Base-by-base conservation (phyloP, 2,797 vertebrate genomes). In the Sebastes goodei region DNA sequence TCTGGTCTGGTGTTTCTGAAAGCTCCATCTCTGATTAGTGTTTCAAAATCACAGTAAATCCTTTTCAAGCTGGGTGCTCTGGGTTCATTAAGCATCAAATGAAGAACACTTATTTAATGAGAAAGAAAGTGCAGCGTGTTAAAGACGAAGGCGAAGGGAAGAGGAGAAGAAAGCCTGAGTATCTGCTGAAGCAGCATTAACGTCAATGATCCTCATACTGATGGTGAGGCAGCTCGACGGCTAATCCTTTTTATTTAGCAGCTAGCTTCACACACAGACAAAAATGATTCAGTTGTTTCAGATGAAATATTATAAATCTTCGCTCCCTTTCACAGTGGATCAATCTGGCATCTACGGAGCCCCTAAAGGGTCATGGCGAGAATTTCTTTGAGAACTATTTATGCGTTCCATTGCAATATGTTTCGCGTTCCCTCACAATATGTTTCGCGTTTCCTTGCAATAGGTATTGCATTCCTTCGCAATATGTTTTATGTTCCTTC, bases 1-100 rank as follows among this genome's bases (percentile, higher is more conserved):
- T 49, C 55, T 32, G 46, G 52, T 60, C 52, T 21, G 38, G 0
- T 7, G 10, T 65, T 69, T 55, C 33, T 79, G 27, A 61, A 32
- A 71, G 68, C 72, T 72, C 57, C 35, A 10, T 49, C 35, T 1
- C 29, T 76, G 73, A 74, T 82, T 10, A 67, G 64, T 17, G 69
- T 49, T 71, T 14, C 35, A 56, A 68, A 60, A 81, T 84, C 83
- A 62, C 73, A 75, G 72, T 33, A 72, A 82, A 84, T 82, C 75
- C 55, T 33, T 35, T 32, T 73, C n/a, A 61, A 52, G 78, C 74
- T n/a, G 35, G 10, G 5, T 7, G 38, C 64, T 59, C 27, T 0
- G 66, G 25, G 35, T 38, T 81, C 76, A 59, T 61, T 38, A 75
- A 42, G 63, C 56, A 56, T 78, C 56, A 25, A 21, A 27, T 2